phyloP scores from a whole-genome alignment of 2,797 vertebrate genomes.

The Ispidina picta region DNA sequence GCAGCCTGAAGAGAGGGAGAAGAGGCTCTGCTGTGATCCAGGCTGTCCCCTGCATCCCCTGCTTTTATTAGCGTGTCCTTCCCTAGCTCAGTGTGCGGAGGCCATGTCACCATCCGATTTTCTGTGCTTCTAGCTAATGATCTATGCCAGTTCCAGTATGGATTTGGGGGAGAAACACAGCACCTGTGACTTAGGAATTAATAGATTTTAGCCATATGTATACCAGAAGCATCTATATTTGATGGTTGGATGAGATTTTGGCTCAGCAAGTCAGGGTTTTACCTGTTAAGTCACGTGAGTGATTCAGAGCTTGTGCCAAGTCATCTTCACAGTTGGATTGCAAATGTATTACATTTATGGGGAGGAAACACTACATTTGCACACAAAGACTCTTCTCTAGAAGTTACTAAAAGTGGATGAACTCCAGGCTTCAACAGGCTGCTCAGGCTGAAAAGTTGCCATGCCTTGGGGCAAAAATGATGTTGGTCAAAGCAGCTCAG shows the following conservation, averaged over 20 bases:
- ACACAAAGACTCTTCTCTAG: neutral
- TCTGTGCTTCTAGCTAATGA: neutral
- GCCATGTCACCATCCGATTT: neutral
- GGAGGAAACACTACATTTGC: neutral
- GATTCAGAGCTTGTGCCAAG: neutral
- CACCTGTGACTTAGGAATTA: neutral
- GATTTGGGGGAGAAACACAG: neutral
- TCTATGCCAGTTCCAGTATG: neutral
- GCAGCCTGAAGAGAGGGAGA: neutral
- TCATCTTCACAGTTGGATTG: neutral
- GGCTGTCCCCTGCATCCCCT: neutral
- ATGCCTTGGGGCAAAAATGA: neutral
- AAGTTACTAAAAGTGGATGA: neutral
- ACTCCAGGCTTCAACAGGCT: neutral
- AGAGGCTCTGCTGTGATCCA: neutral
- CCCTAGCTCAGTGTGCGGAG: neutral
- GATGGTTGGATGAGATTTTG: neutral
- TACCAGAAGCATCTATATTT: neutral
- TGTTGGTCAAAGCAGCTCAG: neutral
- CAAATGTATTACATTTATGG: neutral
- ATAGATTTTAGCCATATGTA: neutral
- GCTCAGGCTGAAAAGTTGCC: neutral
- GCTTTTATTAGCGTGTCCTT: neutral
- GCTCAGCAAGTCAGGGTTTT: neutral
- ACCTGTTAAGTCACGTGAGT: neutral